These are phyloP conservation scores for Zaprionus camerounensis DNA, from an alignment of 1,140 invertebrate genomes.

Conservation along the genomic window DNA sequence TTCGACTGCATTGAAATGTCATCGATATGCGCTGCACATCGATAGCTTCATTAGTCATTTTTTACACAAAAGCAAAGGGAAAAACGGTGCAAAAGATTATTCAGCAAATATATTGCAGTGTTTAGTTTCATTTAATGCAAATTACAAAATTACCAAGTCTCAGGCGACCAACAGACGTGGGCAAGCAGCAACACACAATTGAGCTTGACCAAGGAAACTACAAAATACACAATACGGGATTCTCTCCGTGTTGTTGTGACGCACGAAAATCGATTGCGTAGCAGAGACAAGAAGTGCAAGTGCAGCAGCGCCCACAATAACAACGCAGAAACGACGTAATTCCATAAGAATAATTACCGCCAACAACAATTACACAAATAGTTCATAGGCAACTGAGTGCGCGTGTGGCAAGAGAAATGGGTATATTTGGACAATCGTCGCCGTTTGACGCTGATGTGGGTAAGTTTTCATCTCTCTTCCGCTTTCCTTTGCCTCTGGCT, in stretches of 20 bases:
- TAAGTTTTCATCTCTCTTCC: conserved; percentile 81
- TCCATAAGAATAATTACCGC: conserved; percentile 12
- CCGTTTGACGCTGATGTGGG: conserved; percentile 91
- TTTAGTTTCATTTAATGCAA: conserved; percentile 36
- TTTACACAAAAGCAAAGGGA: conserved; percentile 61
- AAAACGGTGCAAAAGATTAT: conserved; percentile 59
- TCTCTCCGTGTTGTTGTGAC: conserved; percentile 44
- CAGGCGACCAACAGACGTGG: neutral
- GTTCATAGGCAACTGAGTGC: conserved; percentile 47
- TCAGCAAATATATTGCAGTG: conserved; percentile 41
- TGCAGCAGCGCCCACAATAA: conserved; percentile 32
- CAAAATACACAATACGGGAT: neutral
- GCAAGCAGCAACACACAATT: neutral
- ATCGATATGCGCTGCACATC: conserved; percentile 22
- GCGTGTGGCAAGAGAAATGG: conserved; percentile 85
- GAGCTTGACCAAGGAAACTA: conserved; percentile 1
- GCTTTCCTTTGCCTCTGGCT: neutral
- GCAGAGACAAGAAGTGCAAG: conserved; percentile 49
- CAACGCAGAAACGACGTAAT: conserved; percentile 28
- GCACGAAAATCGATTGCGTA: conserved; percentile 70
- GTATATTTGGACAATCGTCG: conserved; percentile 88
- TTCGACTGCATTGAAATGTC: neutral
- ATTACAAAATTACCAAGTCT: conserved; percentile 24
- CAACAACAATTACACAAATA: conserved; percentile 47
- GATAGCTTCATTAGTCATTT: conserved; percentile 69